Conservation (phyloP, 2,113 vertebrate species). For the Coracopsis vasa region DNA sequence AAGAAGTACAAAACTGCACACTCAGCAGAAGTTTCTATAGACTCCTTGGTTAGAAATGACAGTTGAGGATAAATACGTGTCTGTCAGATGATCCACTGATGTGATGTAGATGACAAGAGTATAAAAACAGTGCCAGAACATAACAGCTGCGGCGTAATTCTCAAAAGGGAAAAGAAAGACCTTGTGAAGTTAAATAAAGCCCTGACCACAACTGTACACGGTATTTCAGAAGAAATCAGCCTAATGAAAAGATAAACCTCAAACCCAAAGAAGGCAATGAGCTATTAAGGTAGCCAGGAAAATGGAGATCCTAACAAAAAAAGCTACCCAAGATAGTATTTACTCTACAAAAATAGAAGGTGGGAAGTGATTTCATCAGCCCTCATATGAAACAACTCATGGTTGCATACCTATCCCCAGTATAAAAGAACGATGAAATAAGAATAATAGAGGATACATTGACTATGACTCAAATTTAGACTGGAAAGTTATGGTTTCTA, state of each 20-base stretch:
- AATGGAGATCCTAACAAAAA: background rate
- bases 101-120: background rate
- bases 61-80: background rate
- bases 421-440: fast-evolving
- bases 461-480: background rate
- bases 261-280: background rate
- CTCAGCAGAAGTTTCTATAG: background rate
- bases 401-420: background rate
- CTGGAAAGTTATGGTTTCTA: background rate
- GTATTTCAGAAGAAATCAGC: background rate
- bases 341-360: fast-evolving
- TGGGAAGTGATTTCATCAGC: background rate
- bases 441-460: background rate
- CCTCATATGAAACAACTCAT: background rate
- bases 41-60: background rate
- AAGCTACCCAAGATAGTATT: background rate
- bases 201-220: background rate
- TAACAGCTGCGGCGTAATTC: background rate
- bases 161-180: background rate
- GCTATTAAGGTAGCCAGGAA: background rate
- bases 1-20: background rate
- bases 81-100: background rate
- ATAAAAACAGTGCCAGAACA: background rate
- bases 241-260: background rate
- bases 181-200: background rate